Percentiles rank a stretch among this genome's conserved stretches.
Evolutionary conservation across 2,113 vertebrate genomes (phyloP).

Genomic region (Lophotis ruficrista): DNA sequence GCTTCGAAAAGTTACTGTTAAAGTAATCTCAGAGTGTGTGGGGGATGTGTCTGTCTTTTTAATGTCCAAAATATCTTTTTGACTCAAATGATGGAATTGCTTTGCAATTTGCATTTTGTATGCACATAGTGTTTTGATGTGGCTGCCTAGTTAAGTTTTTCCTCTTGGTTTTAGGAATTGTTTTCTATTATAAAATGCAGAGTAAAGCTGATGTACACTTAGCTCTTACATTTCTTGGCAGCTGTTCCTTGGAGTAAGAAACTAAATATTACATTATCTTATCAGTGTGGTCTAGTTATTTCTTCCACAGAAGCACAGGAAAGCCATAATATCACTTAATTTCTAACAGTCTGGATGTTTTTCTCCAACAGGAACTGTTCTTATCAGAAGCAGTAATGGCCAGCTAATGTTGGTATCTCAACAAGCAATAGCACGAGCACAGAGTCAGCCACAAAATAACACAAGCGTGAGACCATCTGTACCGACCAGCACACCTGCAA

Average conservation of each 20-base stretch:
- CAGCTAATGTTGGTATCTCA: conserved; percentile 95
- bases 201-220: background rate
- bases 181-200: background rate
- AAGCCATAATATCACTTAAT: background rate
- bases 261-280: background rate
- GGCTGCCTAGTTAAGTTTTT: background rate
- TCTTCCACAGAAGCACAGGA: background rate
- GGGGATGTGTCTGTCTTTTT: background rate
- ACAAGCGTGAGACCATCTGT: conserved; percentile 56
- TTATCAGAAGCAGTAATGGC: conserved; percentile 90
- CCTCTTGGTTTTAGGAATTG: background rate
- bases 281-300: background rate
- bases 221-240: background rate
- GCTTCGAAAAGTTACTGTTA: background rate
- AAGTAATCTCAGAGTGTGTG: background rate
- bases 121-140: background rate
- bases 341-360: background rate
- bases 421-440: conserved; percentile 82
- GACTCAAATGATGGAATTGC: background rate
- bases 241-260: background rate
- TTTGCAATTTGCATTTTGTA: background rate
- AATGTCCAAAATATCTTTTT: background rate
- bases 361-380: conserved; percentile 85
- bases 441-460: conserved; percentile 73
- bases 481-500: conserved; percentile 36